Evolutionary conservation across 2,797 vertebrate species (phyloP).

Genomic region (Hybognathus amarus): DNA sequence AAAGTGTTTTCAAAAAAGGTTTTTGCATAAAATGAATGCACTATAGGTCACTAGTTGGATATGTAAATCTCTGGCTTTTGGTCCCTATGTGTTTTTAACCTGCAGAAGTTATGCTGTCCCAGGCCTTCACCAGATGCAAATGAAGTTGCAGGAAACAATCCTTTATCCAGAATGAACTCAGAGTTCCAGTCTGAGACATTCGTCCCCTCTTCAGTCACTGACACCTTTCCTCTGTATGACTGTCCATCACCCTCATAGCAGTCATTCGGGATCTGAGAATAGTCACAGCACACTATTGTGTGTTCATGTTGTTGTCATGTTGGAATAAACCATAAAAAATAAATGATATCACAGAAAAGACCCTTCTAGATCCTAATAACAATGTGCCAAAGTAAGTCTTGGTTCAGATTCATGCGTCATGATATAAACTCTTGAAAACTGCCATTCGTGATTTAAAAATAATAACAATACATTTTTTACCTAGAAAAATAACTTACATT

Average conservation of each 20-base stretch:
- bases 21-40: not conserved
- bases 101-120: constrained; percentile 80
- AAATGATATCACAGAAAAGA: not conserved
- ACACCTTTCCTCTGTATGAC: constrained; percentile 77
- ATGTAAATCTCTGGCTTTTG: not conserved
- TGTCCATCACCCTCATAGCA: constrained; percentile 74
- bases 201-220: constrained; percentile 72
- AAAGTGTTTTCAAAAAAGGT: not conserved
- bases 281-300: not conserved
- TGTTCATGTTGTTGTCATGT: not conserved
- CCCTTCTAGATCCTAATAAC: not conserved
- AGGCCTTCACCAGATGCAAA: constrained; percentile 70
- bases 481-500: not conserved
- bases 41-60: not conserved
- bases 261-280: constrained; percentile 71
- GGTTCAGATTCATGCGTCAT: not conserved
- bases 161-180: constrained; percentile 71
- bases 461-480: not conserved
- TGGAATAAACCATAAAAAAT: not conserved
- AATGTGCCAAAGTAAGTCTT: not conserved
- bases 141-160: constrained; percentile 65
- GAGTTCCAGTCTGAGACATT: constrained; percentile 82
- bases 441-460: not conserved
- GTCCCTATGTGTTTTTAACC: constrained; percentile 61
- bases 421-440: not conserved